A percentile compares a stretch with the other conserved stretches of the same genome.
Evolutionary conservation across 2,888 invertebrate species (phyloP).

Genomic region (Scaeva pyrastri): DNA sequence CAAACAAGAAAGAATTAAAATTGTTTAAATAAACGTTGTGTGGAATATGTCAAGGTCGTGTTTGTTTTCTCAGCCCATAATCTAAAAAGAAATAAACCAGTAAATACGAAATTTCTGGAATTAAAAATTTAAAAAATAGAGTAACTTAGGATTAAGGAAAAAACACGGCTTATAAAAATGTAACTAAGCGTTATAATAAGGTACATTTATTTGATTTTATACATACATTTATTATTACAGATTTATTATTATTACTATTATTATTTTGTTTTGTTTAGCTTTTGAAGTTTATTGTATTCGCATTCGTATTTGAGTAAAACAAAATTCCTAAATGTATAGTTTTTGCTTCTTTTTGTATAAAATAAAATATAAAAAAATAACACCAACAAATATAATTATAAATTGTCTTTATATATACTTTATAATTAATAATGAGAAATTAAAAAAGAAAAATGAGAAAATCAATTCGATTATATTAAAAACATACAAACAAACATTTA

Average conservation of each 20-base stretch:
- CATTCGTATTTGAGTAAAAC: constrained; percentile 39
- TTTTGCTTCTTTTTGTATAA: constrained; percentile 63
- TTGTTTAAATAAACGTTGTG: constrained; percentile 39
- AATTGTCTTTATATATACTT: constrained; percentile 70
- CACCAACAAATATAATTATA: constrained; percentile 36
- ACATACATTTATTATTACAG: background rate
- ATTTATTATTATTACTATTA: background rate
- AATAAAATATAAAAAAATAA: constrained; percentile 36
- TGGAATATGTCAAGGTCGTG: background rate
- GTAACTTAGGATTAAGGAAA: background rate
- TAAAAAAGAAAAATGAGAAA: constrained; percentile 21
- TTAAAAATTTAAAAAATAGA: background rate
- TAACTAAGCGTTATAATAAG: constrained; percentile 33
- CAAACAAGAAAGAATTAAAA: background rate
- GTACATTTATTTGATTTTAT: constrained; percentile 26
- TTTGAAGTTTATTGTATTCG: constrained; percentile 37
- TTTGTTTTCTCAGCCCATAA: background rate
- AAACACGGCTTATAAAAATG: background rate
- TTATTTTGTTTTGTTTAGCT: constrained; percentile 43
- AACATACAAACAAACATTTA: constrained; percentile 44
- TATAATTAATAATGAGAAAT: constrained; percentile 45
- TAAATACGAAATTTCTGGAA: background rate
- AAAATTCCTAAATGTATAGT: constrained; percentile 60
- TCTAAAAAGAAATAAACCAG: background rate
- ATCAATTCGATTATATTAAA: constrained; percentile 62